These are phyloP conservation scores for Holacanthus passer DNA, from an alignment of 2,113 vertebrate species.

Conservation along the genomic window DNA sequence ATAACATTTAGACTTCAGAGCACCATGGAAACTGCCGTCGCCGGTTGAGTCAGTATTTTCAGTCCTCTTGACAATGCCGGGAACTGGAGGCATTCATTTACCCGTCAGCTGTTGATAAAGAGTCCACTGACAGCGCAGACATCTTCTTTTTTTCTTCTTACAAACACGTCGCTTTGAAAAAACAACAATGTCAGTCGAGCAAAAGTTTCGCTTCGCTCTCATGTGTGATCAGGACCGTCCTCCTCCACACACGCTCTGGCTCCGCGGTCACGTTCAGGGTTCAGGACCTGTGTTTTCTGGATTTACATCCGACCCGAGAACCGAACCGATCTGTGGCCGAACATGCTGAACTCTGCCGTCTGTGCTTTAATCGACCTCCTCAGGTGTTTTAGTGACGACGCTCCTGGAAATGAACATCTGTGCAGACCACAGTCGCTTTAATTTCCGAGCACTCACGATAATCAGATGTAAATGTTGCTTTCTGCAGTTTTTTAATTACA, in stretches of 20 bases:
- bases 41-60: slow-evolving; percentile 23
- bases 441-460: slow-evolving; percentile 4
- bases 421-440: not conserved
- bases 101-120: slow-evolving; percentile 50
- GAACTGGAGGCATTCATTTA: slow-evolving; percentile 44
- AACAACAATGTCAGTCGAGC: not conserved
- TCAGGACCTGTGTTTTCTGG: not conserved
- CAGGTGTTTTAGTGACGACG: not conserved
- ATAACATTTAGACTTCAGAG: slow-evolving; percentile 10
- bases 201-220: not conserved
- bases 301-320: too few relatives aligned
- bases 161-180: slow-evolving; percentile 4
- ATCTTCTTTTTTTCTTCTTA: not conserved
- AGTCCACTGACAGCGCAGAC: slow-evolving; percentile 24
- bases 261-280: slow-evolving; percentile 5
- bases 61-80: slow-evolving; percentile 19
- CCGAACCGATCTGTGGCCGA: not conserved
- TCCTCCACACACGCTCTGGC: not conserved
- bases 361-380: too few relatives aligned
- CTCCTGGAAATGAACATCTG: slow-evolving; percentile 32
- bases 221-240: not conserved
- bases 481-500: not conserved
- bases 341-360: too few relatives aligned
- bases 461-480: slow-evolving; percentile 13
- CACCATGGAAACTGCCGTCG: slow-evolving; percentile 28